A percentile compares a stretch with the other conserved stretches of the same genome.
Conservation (phyloP, 2,888 invertebrate genomes). For the Meliscaeva auricollis region DNA sequence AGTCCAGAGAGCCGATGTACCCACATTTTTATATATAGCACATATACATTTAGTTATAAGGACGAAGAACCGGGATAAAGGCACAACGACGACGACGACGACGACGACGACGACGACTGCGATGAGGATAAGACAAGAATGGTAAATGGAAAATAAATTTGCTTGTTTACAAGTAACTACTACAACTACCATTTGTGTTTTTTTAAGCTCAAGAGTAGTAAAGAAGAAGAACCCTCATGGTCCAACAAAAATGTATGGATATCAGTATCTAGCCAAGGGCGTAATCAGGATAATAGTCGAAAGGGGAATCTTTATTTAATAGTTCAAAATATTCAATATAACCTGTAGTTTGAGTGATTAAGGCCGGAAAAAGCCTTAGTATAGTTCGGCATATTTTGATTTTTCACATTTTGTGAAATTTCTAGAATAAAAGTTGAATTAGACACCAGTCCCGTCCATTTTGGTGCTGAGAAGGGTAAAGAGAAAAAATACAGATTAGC, state of each 20-base stretch:
- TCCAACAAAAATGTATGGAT: constrained; percentile 4
- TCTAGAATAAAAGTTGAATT: no score
- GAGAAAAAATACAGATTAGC: no score
- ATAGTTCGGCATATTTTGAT: no score
- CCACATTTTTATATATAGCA: constrained; percentile 13
- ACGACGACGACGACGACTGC: background rate
- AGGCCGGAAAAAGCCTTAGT: no score
- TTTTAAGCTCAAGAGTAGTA: constrained; percentile 7
- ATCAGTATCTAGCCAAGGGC: background rate
- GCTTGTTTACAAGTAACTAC: constrained; percentile 71
- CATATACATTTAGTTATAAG: background rate
- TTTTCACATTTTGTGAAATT: no score
- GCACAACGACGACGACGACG: background rate
- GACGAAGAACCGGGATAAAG: constrained; percentile 8
- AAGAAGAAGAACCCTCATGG: constrained; percentile 6
- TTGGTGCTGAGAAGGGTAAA: no score
- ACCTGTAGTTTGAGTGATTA: no score
- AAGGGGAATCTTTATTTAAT: background rate
- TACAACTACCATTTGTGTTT: constrained; percentile 67
- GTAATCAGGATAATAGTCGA: background rate
- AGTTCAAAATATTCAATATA: background rate
- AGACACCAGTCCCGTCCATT: no score
- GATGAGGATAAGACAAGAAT: constrained; percentile 31
- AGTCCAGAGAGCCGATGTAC: constrained; percentile 33
- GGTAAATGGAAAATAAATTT: constrained; percentile 67